phyloP scores from a whole-genome alignment of 1,140 invertebrate species.

The Wiebesia pumilae region DNA sequence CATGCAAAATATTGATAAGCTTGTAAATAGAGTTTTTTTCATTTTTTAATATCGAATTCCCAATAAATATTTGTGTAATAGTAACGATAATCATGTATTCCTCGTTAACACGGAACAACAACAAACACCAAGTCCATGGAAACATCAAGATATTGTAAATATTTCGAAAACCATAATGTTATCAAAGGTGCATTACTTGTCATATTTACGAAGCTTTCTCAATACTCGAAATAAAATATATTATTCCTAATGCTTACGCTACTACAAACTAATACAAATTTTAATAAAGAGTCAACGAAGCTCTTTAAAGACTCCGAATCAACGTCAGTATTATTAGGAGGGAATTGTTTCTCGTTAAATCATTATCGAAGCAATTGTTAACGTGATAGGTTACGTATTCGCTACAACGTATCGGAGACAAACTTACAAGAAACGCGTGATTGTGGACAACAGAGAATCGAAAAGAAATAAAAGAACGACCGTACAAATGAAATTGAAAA shows the following conservation, averaged over 20 bases:
- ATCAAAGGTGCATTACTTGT: too few species aligned
- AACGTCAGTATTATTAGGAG: too few species aligned
- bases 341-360: neutral
- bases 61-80: neutral
- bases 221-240: neutral
- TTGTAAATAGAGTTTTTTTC: neutral
- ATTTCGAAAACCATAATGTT: too few species aligned
- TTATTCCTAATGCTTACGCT: neutral
- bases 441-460: neutral
- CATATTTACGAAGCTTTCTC: neutral
- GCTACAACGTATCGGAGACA: neutral
- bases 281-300: neutral
- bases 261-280: neutral
- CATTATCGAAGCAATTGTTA: neutral
- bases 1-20: constrained; percentile 9
- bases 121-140: too few species aligned
- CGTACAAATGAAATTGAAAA: neutral
- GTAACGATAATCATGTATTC: too few species aligned
- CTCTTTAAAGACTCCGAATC: neutral
- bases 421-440: neutral
- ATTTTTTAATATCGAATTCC: neutral
- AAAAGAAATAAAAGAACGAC: neutral
- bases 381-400: neutral
- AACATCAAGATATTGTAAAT: too few species aligned
- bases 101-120: too few species aligned